Conservation (phyloP, 2,797 vertebrate genomes). For the Percopsis omiscomaycus region DNA sequence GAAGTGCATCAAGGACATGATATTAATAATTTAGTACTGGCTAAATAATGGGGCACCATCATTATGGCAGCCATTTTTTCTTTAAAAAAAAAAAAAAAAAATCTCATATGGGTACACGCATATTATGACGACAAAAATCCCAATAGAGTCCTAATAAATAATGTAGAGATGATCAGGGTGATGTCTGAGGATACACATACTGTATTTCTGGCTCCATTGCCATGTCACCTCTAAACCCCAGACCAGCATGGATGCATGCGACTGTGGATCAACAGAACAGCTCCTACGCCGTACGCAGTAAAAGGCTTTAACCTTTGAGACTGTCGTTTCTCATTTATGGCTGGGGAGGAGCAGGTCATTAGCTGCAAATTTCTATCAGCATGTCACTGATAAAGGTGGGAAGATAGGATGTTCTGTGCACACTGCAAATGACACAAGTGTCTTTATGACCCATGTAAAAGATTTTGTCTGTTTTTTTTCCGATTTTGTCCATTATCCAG, state of each 20-base stretch:
- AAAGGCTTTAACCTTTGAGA: conserved; percentile 67
- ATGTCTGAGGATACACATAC: too few relatives aligned
- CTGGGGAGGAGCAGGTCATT: conserved; percentile 35
- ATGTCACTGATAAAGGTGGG: conserved; percentile 20
- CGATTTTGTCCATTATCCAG: too few relatives aligned
- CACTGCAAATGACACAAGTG: not conserved
- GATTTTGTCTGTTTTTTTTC: too few relatives aligned
- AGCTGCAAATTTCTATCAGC: conserved; percentile 16
- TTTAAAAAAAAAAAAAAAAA: not conserved
- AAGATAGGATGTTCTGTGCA: conserved; percentile 10
- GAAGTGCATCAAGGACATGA: not conserved
- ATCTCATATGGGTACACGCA: not conserved
- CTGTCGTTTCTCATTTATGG: conserved; percentile 32
- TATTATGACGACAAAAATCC: too few relatives aligned
- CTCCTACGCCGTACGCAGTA: conserved; percentile 19
- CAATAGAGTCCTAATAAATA: too few relatives aligned
- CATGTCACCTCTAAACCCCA: too few relatives aligned
- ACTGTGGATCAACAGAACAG: conserved; percentile 15
- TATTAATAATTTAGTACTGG: too few relatives aligned
- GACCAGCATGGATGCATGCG: not conserved
- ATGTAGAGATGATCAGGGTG: too few relatives aligned
- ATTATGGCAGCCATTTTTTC: not conserved
- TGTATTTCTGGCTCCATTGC: too few relatives aligned
- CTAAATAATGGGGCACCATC: not conserved
- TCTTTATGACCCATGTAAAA: too few relatives aligned